Evolutionary conservation across 2,113 vertebrate genomes (phyloP).

Genomic region (Anthoscopus minutus): DNA sequence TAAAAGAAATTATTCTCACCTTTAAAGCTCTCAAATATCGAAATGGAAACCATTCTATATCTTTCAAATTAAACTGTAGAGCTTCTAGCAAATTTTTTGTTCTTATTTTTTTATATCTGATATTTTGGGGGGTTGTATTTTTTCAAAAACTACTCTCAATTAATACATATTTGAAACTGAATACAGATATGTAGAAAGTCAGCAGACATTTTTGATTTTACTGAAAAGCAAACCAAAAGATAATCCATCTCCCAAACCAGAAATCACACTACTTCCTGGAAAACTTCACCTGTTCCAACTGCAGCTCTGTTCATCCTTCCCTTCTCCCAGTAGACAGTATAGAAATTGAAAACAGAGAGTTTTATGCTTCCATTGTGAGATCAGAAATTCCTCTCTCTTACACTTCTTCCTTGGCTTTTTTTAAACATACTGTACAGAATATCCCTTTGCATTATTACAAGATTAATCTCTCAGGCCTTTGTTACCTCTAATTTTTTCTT

Average conservation of each 20-base stretch:
- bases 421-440: neutral
- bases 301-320: neutral
- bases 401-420: neutral
- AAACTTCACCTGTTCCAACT: neutral
- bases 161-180: neutral
- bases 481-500: neutral
- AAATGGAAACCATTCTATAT: neutral
- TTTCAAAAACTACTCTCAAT: neutral
- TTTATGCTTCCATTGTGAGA: neutral
- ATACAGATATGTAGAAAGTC: neutral
- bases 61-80: neutral
- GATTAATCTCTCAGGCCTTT: neutral
- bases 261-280: neutral
- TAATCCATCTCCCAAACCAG: neutral
- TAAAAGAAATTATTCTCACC: neutral
- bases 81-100: neutral
- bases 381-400: neutral
- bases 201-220: neutral
- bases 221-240: neutral
- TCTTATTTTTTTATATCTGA: neutral
- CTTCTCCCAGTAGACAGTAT: fast-evolving
- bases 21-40: neutral
- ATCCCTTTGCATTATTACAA: neutral
- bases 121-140: neutral
- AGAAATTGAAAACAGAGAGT: neutral